Conservation (phyloP, 2,888 invertebrate genomes). For the Limulus polyphemus region DNA sequence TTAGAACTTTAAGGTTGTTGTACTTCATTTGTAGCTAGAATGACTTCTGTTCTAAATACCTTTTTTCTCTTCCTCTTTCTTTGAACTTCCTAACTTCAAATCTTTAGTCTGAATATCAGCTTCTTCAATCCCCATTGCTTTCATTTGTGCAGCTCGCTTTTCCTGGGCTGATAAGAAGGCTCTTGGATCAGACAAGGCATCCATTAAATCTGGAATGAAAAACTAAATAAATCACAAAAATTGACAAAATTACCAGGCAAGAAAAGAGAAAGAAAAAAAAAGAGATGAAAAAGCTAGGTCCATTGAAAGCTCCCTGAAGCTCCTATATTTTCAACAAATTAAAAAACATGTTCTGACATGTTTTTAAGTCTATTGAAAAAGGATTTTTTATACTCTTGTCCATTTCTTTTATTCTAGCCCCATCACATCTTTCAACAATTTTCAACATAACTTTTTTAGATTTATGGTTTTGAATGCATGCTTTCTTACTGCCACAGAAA, state of each 20-base stretch:
- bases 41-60: slow-evolving; percentile 38
- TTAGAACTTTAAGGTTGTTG: background rate
- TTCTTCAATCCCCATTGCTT: slow-evolving; percentile 87
- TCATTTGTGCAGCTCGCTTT: slow-evolving; percentile 80
- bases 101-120: slow-evolving; percentile 42
- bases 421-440: too few relatives aligned
- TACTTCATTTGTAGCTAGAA: background rate
- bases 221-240: background rate
- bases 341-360: background rate
- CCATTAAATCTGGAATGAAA: slow-evolving; percentile 70
- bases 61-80: slow-evolving; percentile 55
- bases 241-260: background rate
- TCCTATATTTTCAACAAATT: background rate
- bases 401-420: too few relatives aligned
- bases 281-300: too few relatives aligned
- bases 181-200: slow-evolving; percentile 86
- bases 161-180: slow-evolving; percentile 78
- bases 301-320: background rate
- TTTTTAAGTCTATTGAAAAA: too few relatives aligned
- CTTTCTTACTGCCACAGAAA: too few relatives aligned
- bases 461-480: too few relatives aligned
- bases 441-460: too few relatives aligned
- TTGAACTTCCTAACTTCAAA: slow-evolving; percentile 43
- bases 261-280: background rate
- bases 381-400: too few relatives aligned